Conservation (phyloP, 2,113 vertebrate genomes). For the Eulacestoma nigropectus region DNA sequence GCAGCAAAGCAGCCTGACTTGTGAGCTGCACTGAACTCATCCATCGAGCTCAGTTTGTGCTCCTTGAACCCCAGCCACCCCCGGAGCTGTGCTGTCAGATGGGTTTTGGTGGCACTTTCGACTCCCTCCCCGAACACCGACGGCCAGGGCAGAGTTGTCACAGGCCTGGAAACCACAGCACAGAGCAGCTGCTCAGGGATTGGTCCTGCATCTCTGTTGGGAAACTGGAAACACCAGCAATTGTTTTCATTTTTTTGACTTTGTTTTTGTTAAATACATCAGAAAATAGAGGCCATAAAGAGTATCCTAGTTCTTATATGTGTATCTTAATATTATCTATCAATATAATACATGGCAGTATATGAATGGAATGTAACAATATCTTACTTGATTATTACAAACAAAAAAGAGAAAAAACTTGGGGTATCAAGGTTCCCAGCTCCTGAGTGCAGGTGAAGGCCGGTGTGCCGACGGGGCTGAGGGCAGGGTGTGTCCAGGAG, state of each 20-base stretch:
- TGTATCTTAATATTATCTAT: neutral
- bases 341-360: neutral
- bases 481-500: neutral
- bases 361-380: slow-evolving; percentile 6
- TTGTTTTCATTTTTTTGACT: neutral
- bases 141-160: neutral
- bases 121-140: neutral
- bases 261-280: neutral
- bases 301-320: neutral
- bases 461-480: neutral
- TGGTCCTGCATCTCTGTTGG: neutral
- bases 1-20: neutral
- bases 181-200: neutral
- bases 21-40: neutral
- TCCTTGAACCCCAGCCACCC: neutral
- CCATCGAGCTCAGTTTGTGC: neutral
- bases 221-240: slow-evolving; percentile 67
- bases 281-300: slow-evolving; percentile 1
- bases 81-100: neutral
- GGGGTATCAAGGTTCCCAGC: neutral
- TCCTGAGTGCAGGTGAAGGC: neutral
- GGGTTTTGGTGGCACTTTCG: neutral
- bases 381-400: neutral
- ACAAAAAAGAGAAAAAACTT: neutral
- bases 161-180: neutral